These are phyloP conservation scores for Eurosta solidaginis DNA, from an alignment of 1,140 invertebrate species.

Conservation along the genomic window DNA sequence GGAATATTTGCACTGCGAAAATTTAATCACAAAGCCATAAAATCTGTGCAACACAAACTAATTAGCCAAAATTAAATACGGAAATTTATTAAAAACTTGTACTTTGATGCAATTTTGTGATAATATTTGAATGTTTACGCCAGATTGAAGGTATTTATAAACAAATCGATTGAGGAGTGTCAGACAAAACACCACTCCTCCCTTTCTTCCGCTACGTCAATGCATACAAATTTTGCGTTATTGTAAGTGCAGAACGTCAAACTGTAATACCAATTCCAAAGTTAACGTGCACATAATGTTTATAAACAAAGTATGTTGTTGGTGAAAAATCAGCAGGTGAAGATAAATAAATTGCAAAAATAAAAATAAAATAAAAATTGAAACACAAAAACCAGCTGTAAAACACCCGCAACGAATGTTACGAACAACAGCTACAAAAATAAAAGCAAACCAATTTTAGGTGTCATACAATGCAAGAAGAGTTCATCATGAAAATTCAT, in stretches of 20 bases:
- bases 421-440: neutral
- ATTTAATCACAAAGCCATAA: too few relatives aligned
- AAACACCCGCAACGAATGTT: neutral
- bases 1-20: too few relatives aligned
- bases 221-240: too few relatives aligned
- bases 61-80: too few relatives aligned
- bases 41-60: too few relatives aligned
- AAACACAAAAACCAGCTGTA: neutral
- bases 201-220: neutral
- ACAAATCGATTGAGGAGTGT: too few relatives aligned
- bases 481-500: slow-evolving; percentile 1
- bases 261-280: neutral
- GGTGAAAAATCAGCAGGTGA: neutral
- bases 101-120: too few relatives aligned
- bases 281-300: neutral
- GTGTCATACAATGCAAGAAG: neutral
- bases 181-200: too few relatives aligned
- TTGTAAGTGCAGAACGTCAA: neutral
- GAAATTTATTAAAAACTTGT: too few relatives aligned
- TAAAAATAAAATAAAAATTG: neutral
- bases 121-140: too few relatives aligned
- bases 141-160: too few relatives aligned
- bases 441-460: neutral
- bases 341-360: neutral
- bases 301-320: neutral